Percentiles rank a stretch among this genome's conserved stretches.
phyloP scores from a whole-genome alignment of 1,140 invertebrate species.

The Drosophila punjabiensis region DNA sequence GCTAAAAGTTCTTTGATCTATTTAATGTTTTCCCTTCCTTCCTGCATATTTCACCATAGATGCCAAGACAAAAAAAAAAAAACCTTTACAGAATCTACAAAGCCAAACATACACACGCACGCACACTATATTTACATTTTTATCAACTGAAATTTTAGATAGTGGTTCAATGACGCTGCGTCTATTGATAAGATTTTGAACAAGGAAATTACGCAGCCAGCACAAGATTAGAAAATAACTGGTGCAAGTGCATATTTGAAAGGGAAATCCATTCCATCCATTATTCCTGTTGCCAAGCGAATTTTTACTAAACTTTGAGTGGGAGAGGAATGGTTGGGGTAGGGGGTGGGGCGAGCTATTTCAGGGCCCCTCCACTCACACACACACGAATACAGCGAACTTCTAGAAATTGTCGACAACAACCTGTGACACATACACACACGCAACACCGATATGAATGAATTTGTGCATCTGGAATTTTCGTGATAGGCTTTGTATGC shows the following conservation, averaged over 20 bases:
- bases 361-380: constrained; percentile 38
- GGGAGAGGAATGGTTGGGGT: constrained; percentile 1
- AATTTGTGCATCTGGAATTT: background rate
- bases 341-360: constrained; percentile 53
- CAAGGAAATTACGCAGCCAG: constrained; percentile 10
- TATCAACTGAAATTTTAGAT: constrained; percentile 12
- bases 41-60: constrained; percentile 32
- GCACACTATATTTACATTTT: constrained; percentile 11
- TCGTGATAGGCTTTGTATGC: background rate
- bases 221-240: background rate
- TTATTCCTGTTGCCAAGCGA: constrained; percentile 61
- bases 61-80: constrained; percentile 1
- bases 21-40: background rate
- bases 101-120: background rate
- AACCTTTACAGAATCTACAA: background rate
- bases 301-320: constrained; percentile 9
- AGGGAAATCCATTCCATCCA: constrained; percentile 23
- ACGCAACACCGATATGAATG: background rate
- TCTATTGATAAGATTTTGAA: constrained; percentile 11
- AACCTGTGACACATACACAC: constrained; percentile 38
- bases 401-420: constrained; percentile 65
- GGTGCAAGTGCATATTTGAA: constrained; percentile 27
- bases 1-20: background rate
- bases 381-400: constrained; percentile 14
- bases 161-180: background rate